These are phyloP conservation scores for Sebastes flavidus DNA, from an alignment of 2,797 vertebrate genomes.

Conservation along the genomic window DNA sequence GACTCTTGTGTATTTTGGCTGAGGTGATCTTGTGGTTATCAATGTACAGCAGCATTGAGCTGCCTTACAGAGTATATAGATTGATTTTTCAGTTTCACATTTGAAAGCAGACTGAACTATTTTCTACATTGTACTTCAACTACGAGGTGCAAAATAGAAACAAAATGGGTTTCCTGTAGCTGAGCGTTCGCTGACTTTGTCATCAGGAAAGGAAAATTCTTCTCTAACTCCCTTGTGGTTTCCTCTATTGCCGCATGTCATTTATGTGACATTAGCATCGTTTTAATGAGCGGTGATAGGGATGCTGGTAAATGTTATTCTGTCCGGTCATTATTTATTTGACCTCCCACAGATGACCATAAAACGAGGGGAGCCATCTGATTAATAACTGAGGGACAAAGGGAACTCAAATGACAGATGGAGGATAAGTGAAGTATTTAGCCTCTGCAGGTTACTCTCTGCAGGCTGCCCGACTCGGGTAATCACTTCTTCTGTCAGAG, in stretches of 20 bases:
- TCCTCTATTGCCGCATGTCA: neutral
- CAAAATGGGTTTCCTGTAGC: neutral
- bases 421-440: conserved; percentile 60
- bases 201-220: neutral
- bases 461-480: conserved; percentile 38
- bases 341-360: conserved; percentile 46
- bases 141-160: neutral
- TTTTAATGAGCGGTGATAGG: neutral
- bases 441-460: conserved; percentile 56
- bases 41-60: conserved; percentile 4
- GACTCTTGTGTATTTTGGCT: conserved; percentile 14
- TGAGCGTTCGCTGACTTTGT: neutral
- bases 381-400: conserved; percentile 64
- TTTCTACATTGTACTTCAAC: neutral
- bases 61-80: conserved; percentile 6
- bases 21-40: conserved; percentile 13
- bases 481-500: conserved; percentile 41
- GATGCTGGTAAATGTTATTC: neutral
- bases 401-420: conserved; percentile 64
- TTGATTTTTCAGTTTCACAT: conserved; percentile 33
- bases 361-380: conserved; percentile 27
- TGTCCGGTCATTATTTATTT: conserved; percentile 41
- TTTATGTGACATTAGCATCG: neutral
- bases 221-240: neutral
- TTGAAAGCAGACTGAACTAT: conserved; percentile 17